Evolutionary conservation across 2,888 invertebrate species (phyloP), one percentile per base, ranked within the genome.

Genomic region (Mactromeris polynyma): DNA sequence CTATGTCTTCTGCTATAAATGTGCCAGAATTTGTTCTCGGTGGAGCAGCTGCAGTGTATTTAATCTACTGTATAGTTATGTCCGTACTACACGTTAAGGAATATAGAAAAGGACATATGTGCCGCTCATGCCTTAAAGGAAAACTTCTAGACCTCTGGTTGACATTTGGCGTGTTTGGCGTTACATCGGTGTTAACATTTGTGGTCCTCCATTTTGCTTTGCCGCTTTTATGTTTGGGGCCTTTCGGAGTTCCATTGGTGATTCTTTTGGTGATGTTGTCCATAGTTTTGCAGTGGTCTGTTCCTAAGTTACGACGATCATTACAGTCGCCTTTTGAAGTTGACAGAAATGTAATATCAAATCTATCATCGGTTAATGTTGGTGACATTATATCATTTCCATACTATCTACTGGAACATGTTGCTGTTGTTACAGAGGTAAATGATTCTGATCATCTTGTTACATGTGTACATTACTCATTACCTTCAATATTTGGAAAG

Each of bases 141-240:
- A 87, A 79, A 26, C 33, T 87, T 9, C 42, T 40, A 69, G 83
- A 87, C 46, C 54, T 87, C 31, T 87, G 87, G 87, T 9, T 83
- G 17, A 21, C 83, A 33, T 87, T 87, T 73, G 80, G 83, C 6
- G 83, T 69, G 9, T 87, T 87, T 80, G 83, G 83, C 11, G 69
- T 64, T 7, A 83, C 83, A 51, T 87, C 87, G 2, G 46, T n/a
- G 9, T 46, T 83, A 46, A 80, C 81, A 17, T 87, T 83, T 80
- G 36, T 54, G 2, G 31, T 87, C 2, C 1, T 87, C 11, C 58
- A 87, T 46, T 87, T 87, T 46, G 87, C 87, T 3, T n/a, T 83
- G 26, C 69, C 83, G 17, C 33, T 80, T 31, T 33, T 80, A 79
- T 26, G 36, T 17, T 64, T 83, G 6, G 31, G 26, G 14, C 42